Conservation (phyloP, 1,140 invertebrate species). For the Conopomorpha cramerella region DNA sequence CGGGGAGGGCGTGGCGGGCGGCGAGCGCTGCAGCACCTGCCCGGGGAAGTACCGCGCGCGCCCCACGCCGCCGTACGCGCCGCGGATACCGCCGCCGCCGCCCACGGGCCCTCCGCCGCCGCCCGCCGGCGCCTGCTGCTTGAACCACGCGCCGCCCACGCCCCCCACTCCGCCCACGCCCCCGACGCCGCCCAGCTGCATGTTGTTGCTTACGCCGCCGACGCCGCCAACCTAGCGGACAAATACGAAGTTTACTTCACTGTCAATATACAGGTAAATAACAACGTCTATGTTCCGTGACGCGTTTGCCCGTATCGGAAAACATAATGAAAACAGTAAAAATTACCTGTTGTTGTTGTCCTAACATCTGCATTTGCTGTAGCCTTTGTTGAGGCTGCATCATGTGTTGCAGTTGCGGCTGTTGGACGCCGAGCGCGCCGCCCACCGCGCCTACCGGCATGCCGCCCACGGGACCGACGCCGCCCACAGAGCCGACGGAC, state of each 20-base stretch:
- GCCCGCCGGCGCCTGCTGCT: conserved; percentile 50
- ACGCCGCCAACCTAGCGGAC: conserved; percentile 39
- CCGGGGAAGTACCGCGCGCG: conserved; percentile 26
- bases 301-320: not conserved
- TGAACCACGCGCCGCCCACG: too few relatives aligned
- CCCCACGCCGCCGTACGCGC: conserved; percentile 4
- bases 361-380: conserved; percentile 63
- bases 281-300: too few relatives aligned
- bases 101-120: conserved; percentile 23
- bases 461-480: conserved; percentile 17
- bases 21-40: conserved; percentile 73
- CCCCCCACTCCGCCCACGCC: too few relatives aligned
- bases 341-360: conserved; percentile 56
- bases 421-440: conserved; percentile 46
- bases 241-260: too few relatives aligned
- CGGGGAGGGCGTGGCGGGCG: conserved; percentile 69
- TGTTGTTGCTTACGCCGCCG: conserved; percentile 23
- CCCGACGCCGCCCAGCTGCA: too few relatives aligned
- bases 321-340: conserved; percentile 2
- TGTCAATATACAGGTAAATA: too few relatives aligned
- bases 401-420: conserved; percentile 57
- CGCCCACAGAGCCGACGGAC: conserved; percentile 13
- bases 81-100: conserved; percentile 12
- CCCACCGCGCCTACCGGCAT: conserved; percentile 26
- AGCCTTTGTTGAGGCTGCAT: conserved; percentile 56